Evolutionary conservation across 2,888 invertebrate species (phyloP).

Genomic region (Rhamphomyia laevipes): DNA sequence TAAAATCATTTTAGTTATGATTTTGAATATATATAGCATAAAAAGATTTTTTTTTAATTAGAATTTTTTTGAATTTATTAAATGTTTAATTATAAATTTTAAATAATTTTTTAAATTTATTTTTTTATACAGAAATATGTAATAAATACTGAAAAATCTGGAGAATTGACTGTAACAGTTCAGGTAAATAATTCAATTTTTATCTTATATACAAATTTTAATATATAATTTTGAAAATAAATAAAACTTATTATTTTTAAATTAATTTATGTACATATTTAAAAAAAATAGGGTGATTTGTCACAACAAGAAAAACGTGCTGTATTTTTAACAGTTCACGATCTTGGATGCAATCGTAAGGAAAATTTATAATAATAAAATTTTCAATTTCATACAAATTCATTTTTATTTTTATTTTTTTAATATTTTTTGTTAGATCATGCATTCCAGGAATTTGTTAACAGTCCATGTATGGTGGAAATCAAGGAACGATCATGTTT

Average conservation of each 20-base stretch:
- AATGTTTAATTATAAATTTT: too few species aligned
- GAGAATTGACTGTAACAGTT: constrained; percentile 63
- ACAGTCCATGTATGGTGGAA: constrained; percentile 70
- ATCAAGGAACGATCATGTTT: constrained; percentile 76
- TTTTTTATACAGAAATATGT: constrained; percentile 59
- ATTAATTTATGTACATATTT: too few species aligned
- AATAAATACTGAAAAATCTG: constrained; percentile 60
- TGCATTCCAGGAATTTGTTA: constrained; percentile 70
- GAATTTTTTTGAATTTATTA: too few species aligned
- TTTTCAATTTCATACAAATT: neutral
- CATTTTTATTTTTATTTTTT: neutral
- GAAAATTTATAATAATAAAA: neutral
- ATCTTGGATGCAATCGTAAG: constrained; percentile 74
- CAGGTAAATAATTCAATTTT: constrained; percentile 43
- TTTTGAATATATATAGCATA: too few species aligned
- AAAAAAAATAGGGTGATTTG: constrained; percentile 58
- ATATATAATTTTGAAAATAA: neutral
- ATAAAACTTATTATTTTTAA: too few species aligned
- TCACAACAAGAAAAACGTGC: constrained; percentile 69
- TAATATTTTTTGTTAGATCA: constrained; percentile 55
- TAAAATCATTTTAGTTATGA: too few species aligned
- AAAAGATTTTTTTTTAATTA: too few species aligned
- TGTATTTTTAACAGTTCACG: constrained; percentile 79
- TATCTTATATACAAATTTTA: neutral
- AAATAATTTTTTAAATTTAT: constrained; percentile 8